Conservation (phyloP, 1,140 invertebrate genomes). For the Saccostrea glomerata region DNA sequence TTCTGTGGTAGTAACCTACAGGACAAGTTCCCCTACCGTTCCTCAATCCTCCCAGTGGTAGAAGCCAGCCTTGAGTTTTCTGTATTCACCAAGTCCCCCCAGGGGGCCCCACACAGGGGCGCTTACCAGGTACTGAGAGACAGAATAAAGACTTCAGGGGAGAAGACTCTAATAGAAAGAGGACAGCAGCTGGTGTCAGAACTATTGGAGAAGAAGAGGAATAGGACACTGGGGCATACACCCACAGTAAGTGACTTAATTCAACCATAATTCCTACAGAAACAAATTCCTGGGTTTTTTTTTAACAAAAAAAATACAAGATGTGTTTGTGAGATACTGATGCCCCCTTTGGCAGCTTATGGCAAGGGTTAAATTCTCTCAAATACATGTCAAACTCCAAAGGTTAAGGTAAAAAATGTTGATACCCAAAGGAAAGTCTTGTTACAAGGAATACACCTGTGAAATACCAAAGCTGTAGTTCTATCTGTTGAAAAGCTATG, state of each 20-base stretch:
- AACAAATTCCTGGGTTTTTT: no score
- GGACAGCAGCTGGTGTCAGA: slow-evolving; percentile 34
- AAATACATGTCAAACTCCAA: no score
- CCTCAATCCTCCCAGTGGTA: slow-evolving; percentile 42
- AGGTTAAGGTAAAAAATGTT: no score
- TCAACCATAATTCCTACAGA: no score
- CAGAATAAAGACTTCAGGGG: slow-evolving; percentile 9
- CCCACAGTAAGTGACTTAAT: not conserved
- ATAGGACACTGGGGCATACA: not conserved
- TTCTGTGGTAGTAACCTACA: slow-evolving; percentile 59
- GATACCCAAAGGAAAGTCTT: no score
- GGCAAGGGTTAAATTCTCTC: no score
- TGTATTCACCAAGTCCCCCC: slow-evolving; percentile 45
- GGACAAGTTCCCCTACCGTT: slow-evolving; percentile 46
- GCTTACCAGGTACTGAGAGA: slow-evolving; percentile 39
- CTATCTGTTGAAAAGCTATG: no score
- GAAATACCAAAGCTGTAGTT: no score
- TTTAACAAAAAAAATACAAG: no score
- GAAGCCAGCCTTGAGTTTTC: slow-evolving; percentile 55
- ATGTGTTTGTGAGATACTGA: no score
- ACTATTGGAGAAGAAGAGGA: slow-evolving; percentile 31
- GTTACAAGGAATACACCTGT: no score
- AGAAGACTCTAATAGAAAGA: not conserved
- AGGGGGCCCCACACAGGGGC: slow-evolving; percentile 50
- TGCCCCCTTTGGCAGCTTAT: no score